Conservation (phyloP, 1,140 invertebrate genomes). For the Bactericera cockerelli region DNA sequence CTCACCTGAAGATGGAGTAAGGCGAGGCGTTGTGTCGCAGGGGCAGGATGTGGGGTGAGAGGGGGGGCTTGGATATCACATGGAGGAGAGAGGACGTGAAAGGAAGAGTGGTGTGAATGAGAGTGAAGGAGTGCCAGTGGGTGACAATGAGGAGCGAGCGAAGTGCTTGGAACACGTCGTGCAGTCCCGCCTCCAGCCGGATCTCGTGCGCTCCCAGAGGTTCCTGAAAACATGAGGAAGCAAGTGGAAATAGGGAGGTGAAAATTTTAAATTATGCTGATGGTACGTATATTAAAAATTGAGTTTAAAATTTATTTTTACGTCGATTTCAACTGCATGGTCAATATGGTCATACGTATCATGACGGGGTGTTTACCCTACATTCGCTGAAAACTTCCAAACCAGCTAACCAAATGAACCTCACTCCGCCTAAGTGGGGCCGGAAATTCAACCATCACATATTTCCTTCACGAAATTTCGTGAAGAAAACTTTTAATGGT, state of each 20-base stretch:
- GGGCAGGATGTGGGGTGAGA: conserved; percentile 16
- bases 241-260: not conserved
- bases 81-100: conserved; percentile 9
- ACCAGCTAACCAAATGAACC: too few relatives aligned
- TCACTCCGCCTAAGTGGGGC: too few relatives aligned
- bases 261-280: too few relatives aligned
- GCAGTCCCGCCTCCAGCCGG: conserved; percentile 18
- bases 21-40: conserved; percentile 14
- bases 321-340: too few relatives aligned
- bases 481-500: too few relatives aligned
- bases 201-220: conserved; percentile 18
- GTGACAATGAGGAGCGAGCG: conserved; percentile 19
- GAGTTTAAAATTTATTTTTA: too few relatives aligned
- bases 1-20: conserved; percentile 19
- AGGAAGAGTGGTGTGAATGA: conserved; percentile 18
- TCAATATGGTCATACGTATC: too few relatives aligned
- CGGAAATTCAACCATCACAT: too few relatives aligned
- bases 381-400: too few relatives aligned
- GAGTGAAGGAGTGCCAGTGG: conserved; percentile 23
- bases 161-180: conserved; percentile 17
- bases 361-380: too few relatives aligned
- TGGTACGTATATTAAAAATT: too few relatives aligned
- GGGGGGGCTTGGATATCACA: conserved; percentile 13
- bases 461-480: too few relatives aligned
- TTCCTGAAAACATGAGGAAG: conserved; percentile 17